Percentiles rank a stretch among this genome's conserved stretches.
phyloP scores from a whole-genome alignment of 2,113 vertebrate species.

The Prochilodus magdalenae region DNA sequence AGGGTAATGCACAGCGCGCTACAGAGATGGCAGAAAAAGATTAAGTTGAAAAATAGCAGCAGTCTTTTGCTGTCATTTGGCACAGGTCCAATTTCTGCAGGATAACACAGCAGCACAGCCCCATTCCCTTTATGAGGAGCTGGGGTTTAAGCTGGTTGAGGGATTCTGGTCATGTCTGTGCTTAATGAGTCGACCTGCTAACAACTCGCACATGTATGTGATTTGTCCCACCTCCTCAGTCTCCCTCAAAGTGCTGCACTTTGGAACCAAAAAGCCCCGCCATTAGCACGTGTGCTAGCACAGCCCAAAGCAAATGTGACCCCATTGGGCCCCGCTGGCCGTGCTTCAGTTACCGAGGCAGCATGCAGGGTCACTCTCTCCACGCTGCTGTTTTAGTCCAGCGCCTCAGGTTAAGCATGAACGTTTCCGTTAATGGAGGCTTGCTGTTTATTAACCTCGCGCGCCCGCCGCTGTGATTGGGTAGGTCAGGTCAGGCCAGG shows the following conservation, averaged over 20 bases:
- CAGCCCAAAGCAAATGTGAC: slow-evolving; percentile 52
- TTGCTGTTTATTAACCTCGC: slow-evolving; percentile 65
- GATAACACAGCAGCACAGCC: not conserved
- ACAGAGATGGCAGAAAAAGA: too few relatives aligned
- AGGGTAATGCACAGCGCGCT: too few relatives aligned
- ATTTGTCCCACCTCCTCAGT: slow-evolving; percentile 32
- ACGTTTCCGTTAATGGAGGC: slow-evolving; percentile 53
- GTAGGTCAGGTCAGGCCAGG: slow-evolving; percentile 43
- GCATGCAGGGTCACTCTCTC: slow-evolving; percentile 58
- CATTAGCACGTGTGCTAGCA: slow-evolving; percentile 35
- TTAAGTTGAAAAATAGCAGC: too few relatives aligned
- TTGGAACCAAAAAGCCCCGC: slow-evolving; percentile 51
- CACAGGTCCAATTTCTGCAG: not conserved
- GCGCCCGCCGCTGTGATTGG: slow-evolving; percentile 40
- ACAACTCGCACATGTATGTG: slow-evolving; percentile 27
- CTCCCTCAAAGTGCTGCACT: slow-evolving; percentile 35
- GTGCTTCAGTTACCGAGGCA: slow-evolving; percentile 22
- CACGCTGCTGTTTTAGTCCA: slow-evolving; percentile 59
- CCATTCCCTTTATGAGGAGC: not conserved
- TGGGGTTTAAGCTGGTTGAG: not conserved
- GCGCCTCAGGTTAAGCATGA: slow-evolving; percentile 64
- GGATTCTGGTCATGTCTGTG: not conserved
- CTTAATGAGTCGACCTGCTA: slow-evolving; percentile 24
- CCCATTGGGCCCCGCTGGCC: slow-evolving; percentile 35
- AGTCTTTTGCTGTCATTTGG: too few relatives aligned